Conservation (phyloP, 2,113 vertebrate species). For the Xiphorhynchus elegans region DNA sequence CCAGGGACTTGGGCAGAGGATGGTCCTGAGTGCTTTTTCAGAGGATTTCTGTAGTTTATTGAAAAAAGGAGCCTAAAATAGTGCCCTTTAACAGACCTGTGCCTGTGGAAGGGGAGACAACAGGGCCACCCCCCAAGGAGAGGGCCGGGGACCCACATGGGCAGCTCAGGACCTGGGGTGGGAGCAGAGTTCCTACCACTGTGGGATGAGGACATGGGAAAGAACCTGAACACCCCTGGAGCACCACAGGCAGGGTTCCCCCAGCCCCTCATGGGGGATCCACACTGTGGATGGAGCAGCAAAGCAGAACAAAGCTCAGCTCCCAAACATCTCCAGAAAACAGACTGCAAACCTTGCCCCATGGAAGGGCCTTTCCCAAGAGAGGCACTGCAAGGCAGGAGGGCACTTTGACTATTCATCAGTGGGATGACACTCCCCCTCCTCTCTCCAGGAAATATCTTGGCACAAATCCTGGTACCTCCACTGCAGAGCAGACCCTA, state of each 20-base stretch:
- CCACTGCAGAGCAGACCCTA: background rate
- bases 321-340: background rate
- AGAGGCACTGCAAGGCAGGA: background rate
- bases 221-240: background rate
- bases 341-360: background rate
- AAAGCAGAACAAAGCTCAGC: background rate
- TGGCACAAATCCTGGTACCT: fast-evolving
- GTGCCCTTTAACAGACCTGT: fast-evolving
- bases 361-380: background rate
- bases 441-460: background rate
- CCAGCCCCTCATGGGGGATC: background rate
- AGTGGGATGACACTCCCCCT: background rate
- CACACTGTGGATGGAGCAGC: background rate
- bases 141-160: background rate
- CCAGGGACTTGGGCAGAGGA: background rate
- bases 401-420: background rate
- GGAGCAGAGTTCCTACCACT: background rate
- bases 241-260: background rate
- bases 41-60: background rate
- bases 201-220: fast-evolving
- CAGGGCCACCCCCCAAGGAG: background rate
- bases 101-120: background rate
- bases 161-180: background rate
- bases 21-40: background rate
- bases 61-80: background rate